A percentile compares a stretch with the other conserved stretches of the same genome.
These are phyloP conservation scores for Drosophila subsilvestris DNA, from an alignment of 2,888 invertebrate genomes.

Conservation along the genomic window DNA sequence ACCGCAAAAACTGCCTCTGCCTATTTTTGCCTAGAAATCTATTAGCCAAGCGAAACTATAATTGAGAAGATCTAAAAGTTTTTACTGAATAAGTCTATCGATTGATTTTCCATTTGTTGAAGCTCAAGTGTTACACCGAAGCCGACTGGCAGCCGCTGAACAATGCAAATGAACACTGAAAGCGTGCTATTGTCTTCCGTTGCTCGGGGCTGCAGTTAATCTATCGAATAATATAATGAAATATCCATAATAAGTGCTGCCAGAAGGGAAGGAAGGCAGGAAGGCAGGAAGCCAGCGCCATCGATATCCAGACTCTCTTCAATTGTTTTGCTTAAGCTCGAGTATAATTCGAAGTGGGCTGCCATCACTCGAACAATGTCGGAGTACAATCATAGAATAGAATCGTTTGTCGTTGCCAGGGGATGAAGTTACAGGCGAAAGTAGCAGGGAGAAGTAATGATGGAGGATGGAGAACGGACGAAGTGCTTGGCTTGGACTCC, in stretches of 20 bases:
- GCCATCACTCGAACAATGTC: background rate
- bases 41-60: too few species aligned
- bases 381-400: background rate
- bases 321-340: background rate
- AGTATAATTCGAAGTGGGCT: background rate
- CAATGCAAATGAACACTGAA: background rate
- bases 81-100: too few species aligned
- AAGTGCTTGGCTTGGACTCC: conserved; percentile 20
- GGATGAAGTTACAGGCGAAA: background rate
- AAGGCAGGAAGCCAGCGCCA: background rate
- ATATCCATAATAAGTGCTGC: background rate
- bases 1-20: too few species aligned
- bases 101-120: too few species aligned
- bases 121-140: too few species aligned
- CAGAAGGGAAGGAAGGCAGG: background rate
- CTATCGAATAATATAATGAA: background rate
- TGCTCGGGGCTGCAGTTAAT: background rate
- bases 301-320: background rate
- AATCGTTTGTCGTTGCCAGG: background rate
- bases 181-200: background rate
- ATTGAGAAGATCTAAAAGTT: too few species aligned
- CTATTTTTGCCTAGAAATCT: too few species aligned
- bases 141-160: too few species aligned
- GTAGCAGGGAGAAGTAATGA: too few species aligned
- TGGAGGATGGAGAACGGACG: background rate